Evolutionary conservation across 2,797 vertebrate genomes (phyloP).

Genomic region (Sebastes elongatus): DNA sequence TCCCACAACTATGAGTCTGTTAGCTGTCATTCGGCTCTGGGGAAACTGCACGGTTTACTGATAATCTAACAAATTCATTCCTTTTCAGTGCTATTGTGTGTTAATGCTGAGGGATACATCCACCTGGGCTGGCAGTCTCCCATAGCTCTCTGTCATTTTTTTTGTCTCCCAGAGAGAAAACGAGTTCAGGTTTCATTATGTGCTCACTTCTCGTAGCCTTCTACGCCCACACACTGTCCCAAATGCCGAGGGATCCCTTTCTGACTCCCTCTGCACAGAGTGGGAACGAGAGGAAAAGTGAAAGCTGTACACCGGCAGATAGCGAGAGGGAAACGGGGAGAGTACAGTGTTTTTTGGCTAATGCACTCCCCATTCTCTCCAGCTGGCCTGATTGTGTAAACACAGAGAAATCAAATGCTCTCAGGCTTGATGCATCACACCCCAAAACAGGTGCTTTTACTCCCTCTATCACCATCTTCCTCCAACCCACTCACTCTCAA

Average conservation of each 20-base stretch:
- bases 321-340: background rate
- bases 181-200: constrained; percentile 32
- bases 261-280: constrained; percentile 30
- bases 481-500: constrained; percentile 46
- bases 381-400: constrained; percentile 63
- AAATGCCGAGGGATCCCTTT: constrained; percentile 36
- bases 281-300: constrained; percentile 23
- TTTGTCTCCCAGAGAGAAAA: constrained; percentile 17
- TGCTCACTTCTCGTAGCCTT: constrained; percentile 9
- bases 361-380: constrained; percentile 49
- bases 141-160: background rate
- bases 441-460: constrained; percentile 70
- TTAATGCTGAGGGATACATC: constrained; percentile 9
- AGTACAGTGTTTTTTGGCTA: constrained; percentile 43
- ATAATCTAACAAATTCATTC: constrained; percentile 5
- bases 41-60: background rate
- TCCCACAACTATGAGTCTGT: constrained; percentile 30
- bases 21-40: constrained; percentile 15
- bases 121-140: constrained; percentile 46
- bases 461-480: constrained; percentile 39
- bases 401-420: constrained; percentile 48
- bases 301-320: constrained; percentile 11
- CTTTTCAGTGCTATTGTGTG: constrained; percentile 5
- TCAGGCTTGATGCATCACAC: constrained; percentile 44
- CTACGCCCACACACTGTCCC: constrained; percentile 51